Evolutionary conservation across 92 coral and sea anemone genomes (phyloP).

Genomic region (Zoanthus sansibaricus): DNA sequence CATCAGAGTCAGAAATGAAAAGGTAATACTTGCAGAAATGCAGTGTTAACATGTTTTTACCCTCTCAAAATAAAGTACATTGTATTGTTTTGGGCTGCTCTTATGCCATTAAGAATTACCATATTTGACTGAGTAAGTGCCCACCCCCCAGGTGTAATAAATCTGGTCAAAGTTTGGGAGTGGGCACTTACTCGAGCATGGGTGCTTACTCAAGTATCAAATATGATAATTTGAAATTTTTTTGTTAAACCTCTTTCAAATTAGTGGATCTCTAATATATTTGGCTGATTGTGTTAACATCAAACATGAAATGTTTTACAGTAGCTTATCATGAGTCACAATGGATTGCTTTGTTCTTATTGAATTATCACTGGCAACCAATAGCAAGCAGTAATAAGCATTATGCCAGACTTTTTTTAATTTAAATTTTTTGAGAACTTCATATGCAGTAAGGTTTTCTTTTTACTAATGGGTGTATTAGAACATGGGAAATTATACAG

Average conservation of each 20-base stretch:
- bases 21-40: not conserved
- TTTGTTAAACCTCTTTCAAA: not conserved
- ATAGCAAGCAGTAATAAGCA: not conserved
- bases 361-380: slow-evolving; percentile 9
- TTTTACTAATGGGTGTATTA: slow-evolving; percentile 11
- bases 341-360: not conserved
- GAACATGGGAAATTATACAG: slow-evolving; percentile 6
- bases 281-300: not conserved
- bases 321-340: not conserved
- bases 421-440: not conserved
- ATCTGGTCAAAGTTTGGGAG: no score
- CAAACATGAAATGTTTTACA: not conserved
- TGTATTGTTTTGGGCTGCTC: not conserved
- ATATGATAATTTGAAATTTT: not conserved
- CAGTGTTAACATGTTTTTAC: no score
- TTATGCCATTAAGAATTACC: not conserved
- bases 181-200: no score
- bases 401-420: not conserved
- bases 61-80: no score
- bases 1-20: slow-evolving; percentile 7
- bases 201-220: not conserved
- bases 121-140: no score
- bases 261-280: not conserved
- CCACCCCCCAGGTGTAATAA: no score
- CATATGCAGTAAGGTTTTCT: not conserved